phyloP scores from a whole-genome alignment of 2,797 vertebrate genomes.

The Intellagama lesueurii region DNA sequence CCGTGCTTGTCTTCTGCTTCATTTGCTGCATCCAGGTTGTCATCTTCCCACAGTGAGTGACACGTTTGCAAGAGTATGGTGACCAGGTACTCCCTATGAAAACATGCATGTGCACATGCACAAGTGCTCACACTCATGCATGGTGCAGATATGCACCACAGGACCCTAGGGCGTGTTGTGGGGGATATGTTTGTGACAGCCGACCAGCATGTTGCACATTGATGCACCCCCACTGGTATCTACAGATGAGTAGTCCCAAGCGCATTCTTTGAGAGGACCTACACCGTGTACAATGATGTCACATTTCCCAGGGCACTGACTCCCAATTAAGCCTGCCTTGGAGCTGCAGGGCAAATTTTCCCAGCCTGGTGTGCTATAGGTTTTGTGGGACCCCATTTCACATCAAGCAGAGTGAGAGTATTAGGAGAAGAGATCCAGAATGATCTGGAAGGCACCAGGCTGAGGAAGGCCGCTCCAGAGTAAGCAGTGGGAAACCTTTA shows the following conservation, averaged over 20 bases:
- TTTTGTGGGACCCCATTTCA: neutral
- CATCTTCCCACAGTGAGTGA: constrained; percentile 91
- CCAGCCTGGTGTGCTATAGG: neutral
- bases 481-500: neutral
- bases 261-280: neutral
- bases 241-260: neutral
- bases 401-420: neutral
- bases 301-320: no score
- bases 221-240: no score
- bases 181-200: neutral
- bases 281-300: neutral
- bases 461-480: neutral
- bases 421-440: neutral
- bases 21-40: constrained; percentile 94
- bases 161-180: neutral
- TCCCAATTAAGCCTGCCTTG: neutral
- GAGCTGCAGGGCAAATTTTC: no score
- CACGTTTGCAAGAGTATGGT: neutral
- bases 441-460: neutral
- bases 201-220: neutral
- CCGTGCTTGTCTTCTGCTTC: constrained; percentile 94
- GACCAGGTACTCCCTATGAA: neutral
- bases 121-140: neutral
- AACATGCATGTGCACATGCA: neutral
- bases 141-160: neutral